Conservation (phyloP, 2,888 invertebrate genomes). For the Rhorus exstirpatorius region DNA sequence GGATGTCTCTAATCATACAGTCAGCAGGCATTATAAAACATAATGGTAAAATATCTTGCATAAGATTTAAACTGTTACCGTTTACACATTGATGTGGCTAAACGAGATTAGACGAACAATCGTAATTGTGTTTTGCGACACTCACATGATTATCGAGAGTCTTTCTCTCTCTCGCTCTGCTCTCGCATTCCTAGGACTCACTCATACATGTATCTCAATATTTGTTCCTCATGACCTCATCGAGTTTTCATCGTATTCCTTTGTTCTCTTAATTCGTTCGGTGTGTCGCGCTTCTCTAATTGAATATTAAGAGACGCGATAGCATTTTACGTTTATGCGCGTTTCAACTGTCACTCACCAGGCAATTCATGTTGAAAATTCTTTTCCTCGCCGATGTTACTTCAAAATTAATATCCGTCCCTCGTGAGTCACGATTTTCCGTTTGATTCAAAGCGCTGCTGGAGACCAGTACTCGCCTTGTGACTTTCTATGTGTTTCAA, state of each 20-base stretch:
- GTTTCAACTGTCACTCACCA: constrained; percentile 79
- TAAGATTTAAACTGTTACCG: constrained; percentile 54
- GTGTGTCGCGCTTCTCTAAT: neutral
- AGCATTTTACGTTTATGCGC: constrained; percentile 2
- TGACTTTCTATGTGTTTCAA: constrained; percentile 50
- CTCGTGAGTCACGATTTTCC: constrained; percentile 51
- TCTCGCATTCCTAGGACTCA: neutral
- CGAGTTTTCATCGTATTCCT: constrained; percentile 11
- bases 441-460: constrained; percentile 77
- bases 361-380: constrained; percentile 79
- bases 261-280: constrained; percentile 30
- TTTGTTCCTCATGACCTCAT: neutral
- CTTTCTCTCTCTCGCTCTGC: neutral
- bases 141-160: constrained; percentile 1
- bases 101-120: constrained; percentile 57
- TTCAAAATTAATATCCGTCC: constrained; percentile 20
- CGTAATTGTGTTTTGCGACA: constrained; percentile 1
- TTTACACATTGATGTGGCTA: constrained; percentile 35
- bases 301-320: neutral
- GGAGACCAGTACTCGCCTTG: constrained; percentile 79
- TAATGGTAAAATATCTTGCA: constrained; percentile 53
- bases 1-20: constrained; percentile 65
- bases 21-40: constrained; percentile 38
- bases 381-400: constrained; percentile 21
- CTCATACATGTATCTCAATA: constrained; percentile 6